Evolutionary conservation across 2,888 invertebrate species (phyloP).

Genomic region (Agriotes lineatus): DNA sequence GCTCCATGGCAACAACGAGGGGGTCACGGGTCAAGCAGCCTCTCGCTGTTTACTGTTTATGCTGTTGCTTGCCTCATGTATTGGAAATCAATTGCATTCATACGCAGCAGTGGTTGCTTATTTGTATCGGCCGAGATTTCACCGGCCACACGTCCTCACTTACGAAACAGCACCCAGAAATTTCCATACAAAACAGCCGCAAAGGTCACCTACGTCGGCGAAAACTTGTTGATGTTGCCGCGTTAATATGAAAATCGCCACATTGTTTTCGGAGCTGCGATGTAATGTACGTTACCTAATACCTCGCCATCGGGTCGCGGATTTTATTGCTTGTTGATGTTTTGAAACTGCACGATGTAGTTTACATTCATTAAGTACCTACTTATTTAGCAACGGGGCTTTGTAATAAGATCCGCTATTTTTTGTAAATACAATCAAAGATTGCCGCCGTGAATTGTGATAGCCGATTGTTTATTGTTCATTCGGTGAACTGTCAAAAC

Average conservation of each 20-base stretch:
- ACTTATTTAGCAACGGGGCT: too few species aligned
- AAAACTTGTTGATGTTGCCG: slow-evolving; percentile 28
- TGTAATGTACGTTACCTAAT: too few species aligned
- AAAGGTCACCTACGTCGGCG: slow-evolving; percentile 30
- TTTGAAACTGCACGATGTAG: too few species aligned
- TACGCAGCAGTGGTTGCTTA: slow-evolving; percentile 6
- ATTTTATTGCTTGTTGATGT: too few species aligned
- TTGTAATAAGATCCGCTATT: too few species aligned
- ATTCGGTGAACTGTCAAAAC: too few species aligned
- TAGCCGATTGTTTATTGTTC: too few species aligned
- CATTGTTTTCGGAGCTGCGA: not conserved
- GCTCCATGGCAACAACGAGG: slow-evolving; percentile 38
- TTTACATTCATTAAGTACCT: too few species aligned
- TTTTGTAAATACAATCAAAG: too few species aligned
- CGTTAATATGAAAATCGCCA: not conserved
- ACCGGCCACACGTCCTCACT: not conserved
- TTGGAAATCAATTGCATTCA: slow-evolving; percentile 25
- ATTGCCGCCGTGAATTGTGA: too few species aligned
- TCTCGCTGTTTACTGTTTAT: slow-evolving; percentile 8
- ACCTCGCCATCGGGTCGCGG: too few species aligned
- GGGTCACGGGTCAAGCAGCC: not conserved
- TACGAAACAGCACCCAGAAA: slow-evolving; percentile 9
- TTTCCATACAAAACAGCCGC: slow-evolving; percentile 29
- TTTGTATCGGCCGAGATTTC: too few species aligned
- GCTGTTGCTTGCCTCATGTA: not conserved